Evolutionary conservation across 2,888 invertebrate genomes (phyloP).

Genomic region (Caenorhabditis virilis): DNA sequence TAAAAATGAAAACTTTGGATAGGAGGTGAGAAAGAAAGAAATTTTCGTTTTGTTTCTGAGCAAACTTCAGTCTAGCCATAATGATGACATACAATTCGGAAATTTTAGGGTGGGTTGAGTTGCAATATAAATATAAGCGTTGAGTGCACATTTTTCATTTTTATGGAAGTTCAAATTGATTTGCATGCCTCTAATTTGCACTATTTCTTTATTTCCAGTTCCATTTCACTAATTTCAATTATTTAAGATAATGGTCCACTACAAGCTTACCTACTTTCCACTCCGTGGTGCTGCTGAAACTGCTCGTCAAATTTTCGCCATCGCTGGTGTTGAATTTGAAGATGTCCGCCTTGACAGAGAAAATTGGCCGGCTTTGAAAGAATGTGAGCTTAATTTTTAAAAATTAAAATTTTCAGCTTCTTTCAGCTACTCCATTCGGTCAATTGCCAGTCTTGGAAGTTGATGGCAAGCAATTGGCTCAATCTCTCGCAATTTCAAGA

Average conservation of each 20-base stretch:
- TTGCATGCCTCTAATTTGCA: neutral
- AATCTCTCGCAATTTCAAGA: conserved; percentile 30
- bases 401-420: too few species aligned
- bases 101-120: too few species aligned
- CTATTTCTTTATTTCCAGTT: neutral
- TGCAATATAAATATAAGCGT: too few species aligned
- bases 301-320: conserved; percentile 38
- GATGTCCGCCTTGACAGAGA: conserved; percentile 22
- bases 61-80: too few species aligned
- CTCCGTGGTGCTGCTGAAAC: conserved; percentile 42
- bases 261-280: conserved; percentile 45
- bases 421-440: conserved; percentile 18
- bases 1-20: too few species aligned
- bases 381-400: too few species aligned
- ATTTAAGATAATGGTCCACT: conserved; percentile 30
- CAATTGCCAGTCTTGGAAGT: conserved; percentile 29
- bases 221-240: neutral
- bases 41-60: too few species aligned
- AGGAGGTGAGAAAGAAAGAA: too few species aligned
- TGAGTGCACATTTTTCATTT: too few species aligned
- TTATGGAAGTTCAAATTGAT: neutral
- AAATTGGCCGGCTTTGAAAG: neutral
- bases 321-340: conserved; percentile 36
- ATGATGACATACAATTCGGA: too few species aligned
- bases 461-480: conserved; percentile 22